Base-by-base conservation (phyloP, 1,140 invertebrate genomes). In the Thalassaphorura encarpata region DNA sequence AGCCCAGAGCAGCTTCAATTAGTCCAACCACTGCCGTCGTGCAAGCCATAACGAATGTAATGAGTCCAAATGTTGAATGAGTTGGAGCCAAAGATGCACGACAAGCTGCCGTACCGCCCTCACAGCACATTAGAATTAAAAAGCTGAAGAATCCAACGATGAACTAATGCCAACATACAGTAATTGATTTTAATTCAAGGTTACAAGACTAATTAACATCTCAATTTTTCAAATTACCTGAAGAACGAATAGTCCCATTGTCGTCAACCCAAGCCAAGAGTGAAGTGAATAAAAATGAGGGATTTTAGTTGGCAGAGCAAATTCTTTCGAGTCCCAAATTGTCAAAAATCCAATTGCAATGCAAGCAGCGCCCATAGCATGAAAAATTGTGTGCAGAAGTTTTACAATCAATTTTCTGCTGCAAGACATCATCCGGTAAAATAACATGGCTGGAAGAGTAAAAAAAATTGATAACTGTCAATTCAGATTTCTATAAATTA, bases 111-210 rank as follows among this genome's bases (percentile, higher is more conserved):
- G 86, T 89, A 52, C 83, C 81, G 58, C 81, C 82, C 66, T 86
- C 85, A 71, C 86, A 89, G 73, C 85, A 88, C 60, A 90, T 74
- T 62, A 89, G 75, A 43, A 90, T 75, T 59, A 89, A 76, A 76
- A 89, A 90, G 62, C 84, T 78, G 78, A 89, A 85, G 78, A 89
- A 87, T 55, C 87, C 87, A 50, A 87, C 78, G 29, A 86, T 78
- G 68, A 89, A 87, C 83, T 89, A 77, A n/a, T 31, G 77, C 77
- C 77, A 63, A 47, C 58, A 54, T 23, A 54, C 56, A 42, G n/a
- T n/a, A n/a, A n/a, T n/a, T n/a, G n/a, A n/a, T n/a, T n/a, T n/a
- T n/a, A n/a, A n/a, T n/a, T n/a, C n/a, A n/a, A n/a, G n/a, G n/a
- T n/a, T n/a, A n/a, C n/a, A n/a, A n/a, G n/a, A n/a, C n/a, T n/a